Evolutionary conservation across 2,888 invertebrate genomes (phyloP).

Genomic region (Harpagoxenus sublaevis): DNA sequence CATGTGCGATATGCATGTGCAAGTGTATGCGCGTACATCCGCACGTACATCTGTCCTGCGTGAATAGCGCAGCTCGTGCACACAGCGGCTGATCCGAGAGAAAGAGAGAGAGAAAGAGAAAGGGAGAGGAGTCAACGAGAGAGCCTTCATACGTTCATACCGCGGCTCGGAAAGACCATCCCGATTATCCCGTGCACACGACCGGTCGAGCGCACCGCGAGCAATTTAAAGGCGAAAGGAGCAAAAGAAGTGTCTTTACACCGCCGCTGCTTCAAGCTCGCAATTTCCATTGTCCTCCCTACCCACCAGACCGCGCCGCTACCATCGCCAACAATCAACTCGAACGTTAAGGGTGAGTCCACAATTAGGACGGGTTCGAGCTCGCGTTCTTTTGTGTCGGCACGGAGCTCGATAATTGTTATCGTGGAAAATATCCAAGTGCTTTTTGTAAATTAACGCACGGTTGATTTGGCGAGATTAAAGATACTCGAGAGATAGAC

Average conservation of each 20-base stretch:
- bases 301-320: slow-evolving; percentile 3
- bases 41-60: not conserved
- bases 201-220: slow-evolving; percentile 69
- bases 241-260: slow-evolving; percentile 68
- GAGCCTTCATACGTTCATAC: slow-evolving; percentile 60
- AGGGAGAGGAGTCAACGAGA: slow-evolving; percentile 39
- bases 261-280: slow-evolving; percentile 61
- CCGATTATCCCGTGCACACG: slow-evolving; percentile 67
- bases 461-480: slow-evolving; percentile 32
- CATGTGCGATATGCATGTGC: not conserved
- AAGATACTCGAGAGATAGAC: slow-evolving; percentile 13
- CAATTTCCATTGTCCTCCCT: slow-evolving; percentile 71
- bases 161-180: slow-evolving; percentile 75
- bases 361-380: slow-evolving; percentile 40
- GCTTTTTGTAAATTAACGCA: slow-evolving; percentile 28
- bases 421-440: slow-evolving; percentile 36
- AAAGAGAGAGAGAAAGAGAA: slow-evolving; percentile 1
- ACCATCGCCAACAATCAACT: slow-evolving; percentile 61
- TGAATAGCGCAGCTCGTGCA: slow-evolving; percentile 26
- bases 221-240: slow-evolving; percentile 75
- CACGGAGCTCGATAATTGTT: slow-evolving; percentile 32
- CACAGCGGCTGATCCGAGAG: not conserved
- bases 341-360: slow-evolving; percentile 50
- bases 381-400: slow-evolving; percentile 30
- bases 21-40: not conserved